These are phyloP conservation scores for Sebastes taczanowskii DNA, from an alignment of 2,797 vertebrate genomes.

Conservation along the genomic window DNA sequence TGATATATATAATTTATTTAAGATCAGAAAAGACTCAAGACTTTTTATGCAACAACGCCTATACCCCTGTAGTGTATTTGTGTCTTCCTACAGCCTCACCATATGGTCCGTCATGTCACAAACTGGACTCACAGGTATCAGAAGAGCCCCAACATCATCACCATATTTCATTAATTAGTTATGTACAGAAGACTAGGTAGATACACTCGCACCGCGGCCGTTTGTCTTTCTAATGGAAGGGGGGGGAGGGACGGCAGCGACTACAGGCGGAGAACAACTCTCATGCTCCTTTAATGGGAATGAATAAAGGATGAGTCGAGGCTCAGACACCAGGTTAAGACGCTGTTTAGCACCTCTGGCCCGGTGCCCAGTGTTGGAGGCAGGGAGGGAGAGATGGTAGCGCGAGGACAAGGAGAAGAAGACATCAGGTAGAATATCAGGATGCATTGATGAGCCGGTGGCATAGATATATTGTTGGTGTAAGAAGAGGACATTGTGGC, in stretches of 20 bases:
- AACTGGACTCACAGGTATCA: constrained; percentile 29
- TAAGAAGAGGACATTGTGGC: not conserved
- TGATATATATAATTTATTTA: no score
- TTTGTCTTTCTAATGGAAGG: constrained; percentile 72
- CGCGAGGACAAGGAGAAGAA: constrained; percentile 25
- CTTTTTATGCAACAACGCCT: no score
- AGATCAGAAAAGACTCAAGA: no score
- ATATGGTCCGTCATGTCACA: constrained; percentile 27
- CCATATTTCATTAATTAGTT: constrained; percentile 64
- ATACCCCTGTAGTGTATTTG: no score
- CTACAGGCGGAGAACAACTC: constrained; percentile 61
- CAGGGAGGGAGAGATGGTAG: constrained; percentile 7
- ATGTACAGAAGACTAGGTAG: constrained; percentile 38
- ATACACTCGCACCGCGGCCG: constrained; percentile 39
- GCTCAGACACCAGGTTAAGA: constrained; percentile 73
- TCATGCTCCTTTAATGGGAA: constrained; percentile 75
- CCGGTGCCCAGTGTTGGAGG: constrained; percentile 33
- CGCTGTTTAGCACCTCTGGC: constrained; percentile 69
- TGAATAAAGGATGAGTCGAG: constrained; percentile 74
- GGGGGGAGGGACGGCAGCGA: constrained; percentile 11
- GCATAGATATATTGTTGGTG: not conserved
- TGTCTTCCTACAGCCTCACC: not conserved
- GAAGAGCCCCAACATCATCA: constrained; percentile 17
- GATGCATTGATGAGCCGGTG: not conserved
- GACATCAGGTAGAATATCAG: constrained; percentile 6